Evolutionary conservation across 2,888 invertebrate species (phyloP).

Genomic region (Phymatocera aterrima): DNA sequence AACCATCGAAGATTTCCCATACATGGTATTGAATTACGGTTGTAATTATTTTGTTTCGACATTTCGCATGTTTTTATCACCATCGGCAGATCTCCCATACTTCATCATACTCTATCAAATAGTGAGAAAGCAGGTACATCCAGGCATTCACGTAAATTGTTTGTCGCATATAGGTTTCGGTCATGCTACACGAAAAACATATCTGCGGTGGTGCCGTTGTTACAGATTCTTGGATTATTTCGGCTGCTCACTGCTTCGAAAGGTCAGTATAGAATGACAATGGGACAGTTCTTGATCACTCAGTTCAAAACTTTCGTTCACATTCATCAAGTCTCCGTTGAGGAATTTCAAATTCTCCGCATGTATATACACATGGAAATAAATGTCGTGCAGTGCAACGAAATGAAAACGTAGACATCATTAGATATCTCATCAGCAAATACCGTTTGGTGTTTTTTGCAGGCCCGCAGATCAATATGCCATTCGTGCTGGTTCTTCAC

Average conservation of each 20-base stretch:
- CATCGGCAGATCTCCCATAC: background rate
- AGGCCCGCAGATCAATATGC: too few relatives aligned
- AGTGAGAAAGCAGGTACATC: too few relatives aligned
- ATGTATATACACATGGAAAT: too few relatives aligned
- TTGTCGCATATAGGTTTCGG: background rate
- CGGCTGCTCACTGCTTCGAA: conserved; percentile 9
- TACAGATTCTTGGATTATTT: conserved; percentile 3
- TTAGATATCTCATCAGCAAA: too few relatives aligned
- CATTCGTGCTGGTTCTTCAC: background rate
- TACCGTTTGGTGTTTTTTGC: too few relatives aligned
- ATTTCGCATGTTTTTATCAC: background rate
- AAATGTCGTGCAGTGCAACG: too few relatives aligned
- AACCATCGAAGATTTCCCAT: background rate
- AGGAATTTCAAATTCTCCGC: too few relatives aligned
- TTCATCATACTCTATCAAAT: too few relatives aligned
- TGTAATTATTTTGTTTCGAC: background rate
- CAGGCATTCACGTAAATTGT: background rate
- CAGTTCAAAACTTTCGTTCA: background rate
- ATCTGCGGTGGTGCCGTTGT: conserved; percentile 20
- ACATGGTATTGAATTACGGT: background rate
- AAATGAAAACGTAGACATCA: too few relatives aligned
- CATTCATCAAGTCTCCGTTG: too few relatives aligned
- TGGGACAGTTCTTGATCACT: background rate
- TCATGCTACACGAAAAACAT: background rate
- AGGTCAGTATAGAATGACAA: background rate